Evolutionary conservation across 2,888 invertebrate genomes (phyloP).

Genomic region (Andrena fulva): DNA sequence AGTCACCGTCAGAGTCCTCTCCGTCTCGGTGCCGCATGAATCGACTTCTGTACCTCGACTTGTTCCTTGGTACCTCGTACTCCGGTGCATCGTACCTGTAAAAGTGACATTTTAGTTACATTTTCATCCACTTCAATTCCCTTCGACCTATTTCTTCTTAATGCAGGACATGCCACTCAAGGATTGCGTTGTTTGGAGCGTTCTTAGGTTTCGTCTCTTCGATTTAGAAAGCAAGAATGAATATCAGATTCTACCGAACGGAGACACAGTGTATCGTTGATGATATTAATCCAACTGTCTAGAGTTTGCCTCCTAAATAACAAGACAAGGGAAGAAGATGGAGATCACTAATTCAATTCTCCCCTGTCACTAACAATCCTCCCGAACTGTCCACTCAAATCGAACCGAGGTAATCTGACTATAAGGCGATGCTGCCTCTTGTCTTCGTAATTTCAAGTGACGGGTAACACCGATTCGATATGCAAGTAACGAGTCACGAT

Average conservation of each 20-base stretch:
- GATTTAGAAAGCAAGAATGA: background rate
- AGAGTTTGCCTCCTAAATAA: background rate
- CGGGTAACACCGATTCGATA: slow-evolving; percentile 18
- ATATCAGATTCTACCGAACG: background rate
- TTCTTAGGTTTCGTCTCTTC: background rate
- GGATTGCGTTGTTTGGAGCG: background rate
- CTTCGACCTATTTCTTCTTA: background rate
- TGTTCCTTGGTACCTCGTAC: slow-evolving; percentile 82
- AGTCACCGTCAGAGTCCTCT: slow-evolving; percentile 92
- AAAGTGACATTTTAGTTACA: background rate
- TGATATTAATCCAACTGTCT: background rate
- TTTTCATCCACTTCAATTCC: background rate
- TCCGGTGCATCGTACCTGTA: slow-evolving; percentile 82
- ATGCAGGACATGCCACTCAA: background rate
- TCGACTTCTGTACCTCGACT: slow-evolving; percentile 83
- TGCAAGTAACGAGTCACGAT: background rate
- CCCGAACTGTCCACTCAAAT: slow-evolving; percentile 45
- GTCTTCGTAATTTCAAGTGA: slow-evolving; percentile 45
- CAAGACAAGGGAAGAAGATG: slow-evolving; percentile 38
- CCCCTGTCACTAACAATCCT: slow-evolving; percentile 54
- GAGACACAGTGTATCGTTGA: background rate
- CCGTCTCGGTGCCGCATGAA: slow-evolving; percentile 87
- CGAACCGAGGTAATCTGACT: slow-evolving; percentile 57
- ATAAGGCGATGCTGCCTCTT: slow-evolving; percentile 40
- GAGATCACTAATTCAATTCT: slow-evolving; percentile 48